phyloP scores from a whole-genome alignment of 2,888 invertebrate genomes.

The Acanthosepion esculentum region DNA sequence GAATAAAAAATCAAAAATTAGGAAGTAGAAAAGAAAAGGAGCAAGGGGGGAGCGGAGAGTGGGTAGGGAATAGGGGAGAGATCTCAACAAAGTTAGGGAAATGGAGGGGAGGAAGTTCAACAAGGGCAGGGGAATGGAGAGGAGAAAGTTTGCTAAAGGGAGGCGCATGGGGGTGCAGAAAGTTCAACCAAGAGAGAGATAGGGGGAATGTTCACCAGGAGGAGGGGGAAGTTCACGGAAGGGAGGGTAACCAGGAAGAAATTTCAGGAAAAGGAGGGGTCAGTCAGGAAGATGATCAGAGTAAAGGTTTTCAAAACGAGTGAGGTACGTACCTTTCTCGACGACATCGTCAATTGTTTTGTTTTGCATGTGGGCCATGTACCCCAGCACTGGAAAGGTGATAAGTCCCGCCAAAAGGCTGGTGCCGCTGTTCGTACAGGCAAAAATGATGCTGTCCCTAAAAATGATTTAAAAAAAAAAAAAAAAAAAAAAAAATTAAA shows the following conservation, averaged over 20 bases:
- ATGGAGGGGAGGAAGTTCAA: neutral
- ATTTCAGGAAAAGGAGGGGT: too few species aligned
- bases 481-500: slow-evolving; percentile 15
- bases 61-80: neutral
- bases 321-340: slow-evolving; percentile 61
- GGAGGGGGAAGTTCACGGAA: too few species aligned
- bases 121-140: too few species aligned
- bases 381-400: slow-evolving; percentile 70
- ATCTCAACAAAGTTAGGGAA: too few species aligned
- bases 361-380: slow-evolving; percentile 68
- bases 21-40: neutral
- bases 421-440: slow-evolving; percentile 69
- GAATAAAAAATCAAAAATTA: slow-evolving; percentile 38
- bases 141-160: neutral
- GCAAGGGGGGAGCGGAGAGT: neutral
- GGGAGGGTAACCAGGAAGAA: too few species aligned
- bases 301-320: neutral
- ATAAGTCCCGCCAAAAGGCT: slow-evolving; percentile 71
- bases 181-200: neutral
- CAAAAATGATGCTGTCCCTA: slow-evolving; percentile 71
- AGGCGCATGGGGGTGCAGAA: neutral
- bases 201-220: neutral
- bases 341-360: slow-evolving; percentile 66
- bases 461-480: slow-evolving; percentile 57
- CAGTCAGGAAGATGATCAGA: too few species aligned